phyloP scores from a whole-genome alignment of 2,113 vertebrate genomes.

The Rhea americana region DNA sequence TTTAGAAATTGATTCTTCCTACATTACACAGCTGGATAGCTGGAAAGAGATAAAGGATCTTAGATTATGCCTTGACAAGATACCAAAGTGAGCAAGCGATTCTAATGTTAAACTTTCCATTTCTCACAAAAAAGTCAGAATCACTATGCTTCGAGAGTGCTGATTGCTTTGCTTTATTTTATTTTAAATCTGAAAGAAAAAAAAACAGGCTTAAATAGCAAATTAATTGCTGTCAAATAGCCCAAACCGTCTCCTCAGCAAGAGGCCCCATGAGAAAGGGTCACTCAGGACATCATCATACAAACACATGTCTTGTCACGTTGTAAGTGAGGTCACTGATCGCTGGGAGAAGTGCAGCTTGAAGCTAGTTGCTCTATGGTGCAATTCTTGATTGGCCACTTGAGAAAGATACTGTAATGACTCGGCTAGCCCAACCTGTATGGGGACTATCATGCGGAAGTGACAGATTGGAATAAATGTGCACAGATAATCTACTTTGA shows the following conservation, averaged over 20 bases:
- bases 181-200: not conserved
- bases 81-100: not conserved
- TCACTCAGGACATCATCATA: not conserved
- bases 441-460: not conserved
- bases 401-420: not conserved
- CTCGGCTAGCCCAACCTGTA: not conserved
- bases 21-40: fast-evolving
- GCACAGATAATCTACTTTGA: not conserved
- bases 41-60: not conserved
- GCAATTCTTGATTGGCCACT: not conserved
- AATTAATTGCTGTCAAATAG: not conserved
- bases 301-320: not conserved
- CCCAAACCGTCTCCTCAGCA: not conserved
- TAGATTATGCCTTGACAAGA: not conserved
- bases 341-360: not conserved
- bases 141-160: not conserved
- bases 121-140: not conserved
- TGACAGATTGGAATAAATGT: not conserved
- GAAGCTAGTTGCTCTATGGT: not conserved
- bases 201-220: not conserved
- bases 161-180: not conserved
- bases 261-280: not conserved
- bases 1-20: not conserved
- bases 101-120: not conserved
- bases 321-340: not conserved